Base-by-base conservation (phyloP, 2,113 vertebrate species). In the Cercopithecus mona region DNA sequence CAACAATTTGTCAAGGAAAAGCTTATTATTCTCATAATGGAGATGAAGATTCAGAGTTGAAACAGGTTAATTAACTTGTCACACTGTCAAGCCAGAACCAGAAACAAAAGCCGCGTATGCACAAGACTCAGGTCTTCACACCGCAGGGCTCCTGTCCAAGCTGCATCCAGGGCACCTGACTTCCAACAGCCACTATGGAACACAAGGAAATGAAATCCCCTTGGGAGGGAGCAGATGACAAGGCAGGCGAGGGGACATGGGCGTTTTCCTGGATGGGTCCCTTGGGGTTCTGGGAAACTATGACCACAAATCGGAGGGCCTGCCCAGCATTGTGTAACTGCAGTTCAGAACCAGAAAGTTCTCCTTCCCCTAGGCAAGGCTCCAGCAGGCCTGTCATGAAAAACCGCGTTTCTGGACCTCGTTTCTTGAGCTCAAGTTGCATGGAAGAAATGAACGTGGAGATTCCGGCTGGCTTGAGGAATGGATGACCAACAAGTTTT, bases 261-360 rank as follows among this genome's bases (percentile, higher is more conserved):
- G 97, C 45, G 0, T 97, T 89, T 66, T 75, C n/a, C 30, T 13
- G 96, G 95, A 32, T 12, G 45, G 66, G 70, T 18, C 97, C 50
- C 45, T 80, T 85, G 90, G 91, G 72, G 90, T 94, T 94, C 95
- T 93, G 94, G 85, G 97, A 98, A 98, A 78, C 91, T 0, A 3
- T 45, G 50, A 86, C 80, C 93, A 82, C 70, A 97, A 97, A 85
- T 59, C 83, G 55, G 35, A 72, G 90, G 73, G 80, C 57, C 1
- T 5, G 87, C 70, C 35, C 52, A 50, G 50, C 14, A 11, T 97
- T 92, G 9, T 92, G n/a, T 40, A 94, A 97, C 73, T 35, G 20
- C 12, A 8, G 61, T 45, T 30, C 76, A 11, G 20, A 40, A 5
- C 78, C 85, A 87, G 43, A 10, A 96, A 93, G 68, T 32, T 32